Conservation (phyloP, 2,888 invertebrate species). For the Drosophila kambysellisi region DNA sequence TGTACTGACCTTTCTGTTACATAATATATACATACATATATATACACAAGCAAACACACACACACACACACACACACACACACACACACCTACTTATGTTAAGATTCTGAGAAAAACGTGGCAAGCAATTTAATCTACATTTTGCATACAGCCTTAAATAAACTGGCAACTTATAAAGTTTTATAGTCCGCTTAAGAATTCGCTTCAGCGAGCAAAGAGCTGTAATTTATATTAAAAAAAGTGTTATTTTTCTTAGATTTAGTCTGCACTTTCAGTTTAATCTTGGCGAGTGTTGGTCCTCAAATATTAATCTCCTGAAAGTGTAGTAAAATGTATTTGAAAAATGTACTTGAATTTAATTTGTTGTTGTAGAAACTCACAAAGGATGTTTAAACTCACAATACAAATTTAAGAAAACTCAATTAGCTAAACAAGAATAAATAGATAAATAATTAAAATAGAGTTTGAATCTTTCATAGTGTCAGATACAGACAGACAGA, state of each 20-base stretch:
- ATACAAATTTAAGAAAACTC: conserved; percentile 5
- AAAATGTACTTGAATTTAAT: background rate
- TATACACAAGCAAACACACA: background rate
- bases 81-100: background rate
- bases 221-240: background rate
- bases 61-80: background rate
- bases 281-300: background rate
- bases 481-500: background rate
- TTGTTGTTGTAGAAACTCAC: background rate
- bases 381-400: background rate
- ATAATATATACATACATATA: background rate
- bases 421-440: conserved; percentile 19
- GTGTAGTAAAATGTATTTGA: background rate
- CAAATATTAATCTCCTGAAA: background rate
- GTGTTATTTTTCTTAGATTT: background rate
- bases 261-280: background rate
- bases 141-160: background rate
- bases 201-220: background rate
- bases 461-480: background rate
- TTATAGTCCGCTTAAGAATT: background rate
- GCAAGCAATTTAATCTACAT: background rate
- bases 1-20: background rate
- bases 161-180: background rate
- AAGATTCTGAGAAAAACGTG: background rate
- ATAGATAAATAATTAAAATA: background rate